Base-by-base conservation (phyloP, 2,113 vertebrate species). In the Erythrocercus mccallii region DNA sequence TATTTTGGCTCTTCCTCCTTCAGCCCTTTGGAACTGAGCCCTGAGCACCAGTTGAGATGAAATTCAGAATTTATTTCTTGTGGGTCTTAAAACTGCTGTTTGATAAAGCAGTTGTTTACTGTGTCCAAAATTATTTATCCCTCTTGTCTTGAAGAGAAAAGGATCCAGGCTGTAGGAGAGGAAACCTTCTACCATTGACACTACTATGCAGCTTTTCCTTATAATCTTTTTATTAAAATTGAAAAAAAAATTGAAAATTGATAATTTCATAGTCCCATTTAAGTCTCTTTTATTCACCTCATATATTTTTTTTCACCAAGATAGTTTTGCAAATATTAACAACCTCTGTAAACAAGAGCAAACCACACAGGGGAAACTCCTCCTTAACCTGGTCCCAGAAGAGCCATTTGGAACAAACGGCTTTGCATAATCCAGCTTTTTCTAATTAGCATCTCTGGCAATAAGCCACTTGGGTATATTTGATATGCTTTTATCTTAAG, bases 371-470 rank as follows among this genome's bases (percentile, higher is more conserved):
- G 88, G 90, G 78, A 88, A 93, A 47, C 3, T 57, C 79, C 57
- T 91, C 81, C 90, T 95, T 94, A 95, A 44, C 87, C 88, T 79
- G 47, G 17, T 94, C 95, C 76, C 92, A 51, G 28, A 91, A 95
- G 88, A 96, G 71, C 91, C 90, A 66, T 96, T 91, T 92, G 68
- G 58, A 90, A 83, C 95, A 92, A 91, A 95, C 38, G 87, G 66
- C 54, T 92, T 47, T 93, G 83, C 72, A 48, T 88, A 88, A 90
- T 81, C 72, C 54, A 71, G 40, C 44, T 86, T 82, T 95, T 95
- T 64, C 95, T 94, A 96, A 97, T 97, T 94, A 96, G 88, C 91
- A 94, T 95, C 94, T 74, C 58, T 92, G 94, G 86, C 94, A 97
- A 96, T 61, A 95, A 95, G 45, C 71, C 92, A 74, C 92, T 92